Conservation (phyloP, 2,113 vertebrate genomes). For the Cyrtonyx montezumae region DNA sequence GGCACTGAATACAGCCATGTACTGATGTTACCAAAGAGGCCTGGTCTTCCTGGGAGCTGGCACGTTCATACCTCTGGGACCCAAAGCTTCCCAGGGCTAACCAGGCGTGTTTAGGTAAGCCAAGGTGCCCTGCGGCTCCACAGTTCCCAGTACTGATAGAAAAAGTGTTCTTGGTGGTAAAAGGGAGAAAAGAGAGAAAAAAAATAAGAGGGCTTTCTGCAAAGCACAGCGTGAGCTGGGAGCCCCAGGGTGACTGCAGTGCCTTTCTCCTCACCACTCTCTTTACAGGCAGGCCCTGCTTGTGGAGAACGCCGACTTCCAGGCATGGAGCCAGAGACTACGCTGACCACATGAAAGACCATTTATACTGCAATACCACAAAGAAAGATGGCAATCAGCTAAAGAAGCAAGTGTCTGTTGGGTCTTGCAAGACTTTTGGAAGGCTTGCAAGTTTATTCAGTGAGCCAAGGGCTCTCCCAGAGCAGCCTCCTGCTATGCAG, state of each 20-base stretch:
- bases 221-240: background rate
- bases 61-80: background rate
- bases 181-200: background rate
- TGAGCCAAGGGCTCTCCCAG: slow-evolving; percentile 26
- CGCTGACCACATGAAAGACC: slow-evolving; percentile 65
- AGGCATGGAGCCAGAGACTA: slow-evolving; percentile 54
- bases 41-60: background rate
- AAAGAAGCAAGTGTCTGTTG: slow-evolving; percentile 63
- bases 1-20: background rate
- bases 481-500: slow-evolving; percentile 3
- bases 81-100: background rate
- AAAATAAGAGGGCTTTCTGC: background rate
- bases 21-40: rapidly evolving
- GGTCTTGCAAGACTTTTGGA: slow-evolving; percentile 67
- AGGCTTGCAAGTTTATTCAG: slow-evolving; percentile 46
- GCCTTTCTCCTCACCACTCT: background rate
- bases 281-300: background rate
- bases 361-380: slow-evolving; percentile 53
- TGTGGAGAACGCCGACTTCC: slow-evolving; percentile 23
- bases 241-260: background rate
- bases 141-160: background rate
- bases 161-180: background rate
- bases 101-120: background rate
- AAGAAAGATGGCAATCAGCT: slow-evolving; percentile 65
- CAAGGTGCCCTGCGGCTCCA: background rate